Conservation (phyloP, 2,113 vertebrate genomes). For the western clawed frog (Xenopus tropicalis) region UCB_Xtro_10.0 CM004447.2:118966501-118967000, state of each 20-base stretch:
- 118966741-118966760: conserved; percentile 16
- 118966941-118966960: too few species aligned
- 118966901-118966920: too few species aligned
- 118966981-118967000: too few species aligned
- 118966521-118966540: too few species aligned
- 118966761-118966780: not conserved
- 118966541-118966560: not conserved
- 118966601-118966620: too few species aligned
- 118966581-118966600: too few species aligned
- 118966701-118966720: conserved; percentile 15
- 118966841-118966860: not conserved
- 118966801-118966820: too few species aligned
- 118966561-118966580: not conserved
- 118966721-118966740: conserved; percentile 5
- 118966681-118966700: conserved; percentile 15
- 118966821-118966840: not conserved
- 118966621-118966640: not conserved
- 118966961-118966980: too few species aligned
- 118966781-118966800: not conserved
- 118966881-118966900: not conserved
- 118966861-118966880: not conserved
- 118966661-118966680: conserved; percentile 19
- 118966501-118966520: too few species aligned
- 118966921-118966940: too few species aligned
- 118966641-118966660: conserved; percentile 16